These are phyloP conservation scores for Lemur catta DNA, from an alignment of 2,797 vertebrate genomes.

Conservation along the genomic window DNA sequence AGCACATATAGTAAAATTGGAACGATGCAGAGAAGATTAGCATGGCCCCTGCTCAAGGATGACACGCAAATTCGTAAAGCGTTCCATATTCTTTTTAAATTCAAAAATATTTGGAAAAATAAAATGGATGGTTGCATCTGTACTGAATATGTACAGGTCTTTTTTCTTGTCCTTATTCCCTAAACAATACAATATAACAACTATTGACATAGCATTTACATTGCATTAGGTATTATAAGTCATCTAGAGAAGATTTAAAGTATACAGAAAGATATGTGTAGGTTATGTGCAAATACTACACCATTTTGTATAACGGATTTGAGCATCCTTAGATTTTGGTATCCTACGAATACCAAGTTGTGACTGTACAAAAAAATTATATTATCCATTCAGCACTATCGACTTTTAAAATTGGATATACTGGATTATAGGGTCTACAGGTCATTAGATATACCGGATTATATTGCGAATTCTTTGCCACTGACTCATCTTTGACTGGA, in stretches of 20 bases:
- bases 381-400: not conserved
- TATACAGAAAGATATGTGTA: not conserved
- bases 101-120: not conserved
- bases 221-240: not conserved
- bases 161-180: not conserved
- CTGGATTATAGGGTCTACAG: not conserved
- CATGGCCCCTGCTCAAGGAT: too few species aligned
- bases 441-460: not conserved
- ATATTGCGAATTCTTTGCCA: slow-evolving; percentile 24
- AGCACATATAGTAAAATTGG: too few species aligned
- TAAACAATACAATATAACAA: not conserved
- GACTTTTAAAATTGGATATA: not conserved
- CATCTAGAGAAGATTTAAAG: not conserved
- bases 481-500: not conserved
- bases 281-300: not conserved
- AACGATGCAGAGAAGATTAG: too few species aligned
- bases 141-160: not conserved
- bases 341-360: not conserved
- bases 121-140: not conserved
- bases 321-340: not conserved
- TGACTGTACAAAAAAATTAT: not conserved
- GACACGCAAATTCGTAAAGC: too few species aligned
- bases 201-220: not conserved
- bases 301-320: not conserved
- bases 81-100: too few species aligned